Evolutionary conservation across 2,888 invertebrate genomes (phyloP).

Genomic region (Tetrapedia diversipes): DNA sequence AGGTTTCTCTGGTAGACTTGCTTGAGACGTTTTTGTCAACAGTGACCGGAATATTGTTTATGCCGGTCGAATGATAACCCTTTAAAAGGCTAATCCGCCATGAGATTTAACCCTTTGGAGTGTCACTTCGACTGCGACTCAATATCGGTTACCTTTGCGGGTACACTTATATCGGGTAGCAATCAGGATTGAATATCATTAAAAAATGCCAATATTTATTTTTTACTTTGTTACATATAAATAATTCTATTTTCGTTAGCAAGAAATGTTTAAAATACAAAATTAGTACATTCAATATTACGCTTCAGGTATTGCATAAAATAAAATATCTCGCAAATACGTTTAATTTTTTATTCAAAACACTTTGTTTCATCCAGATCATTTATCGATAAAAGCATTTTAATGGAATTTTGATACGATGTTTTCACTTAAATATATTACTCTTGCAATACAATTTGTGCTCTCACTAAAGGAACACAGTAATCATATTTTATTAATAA

Average conservation of each 20-base stretch:
- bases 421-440: conserved; percentile 1
- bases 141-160: too few relatives aligned
- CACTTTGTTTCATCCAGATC: neutral
- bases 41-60: neutral
- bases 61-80: neutral
- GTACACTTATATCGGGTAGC: too few relatives aligned
- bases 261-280: too few relatives aligned
- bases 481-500: neutral
- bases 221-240: too few relatives aligned
- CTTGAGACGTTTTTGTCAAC: neutral
- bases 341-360: neutral
- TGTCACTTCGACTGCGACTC: too few relatives aligned
- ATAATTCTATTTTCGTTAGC: too few relatives aligned
- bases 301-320: too few relatives aligned
- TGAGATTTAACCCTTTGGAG: neutral
- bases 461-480: neutral
- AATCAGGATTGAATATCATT: too few relatives aligned
- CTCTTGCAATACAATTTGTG: neutral
- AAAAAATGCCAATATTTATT: too few relatives aligned
- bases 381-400: neutral
- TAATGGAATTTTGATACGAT: neutral
- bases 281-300: too few relatives aligned
- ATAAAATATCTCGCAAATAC: too few relatives aligned
- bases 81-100: neutral
- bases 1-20: too few relatives aligned